Evolutionary conservation across 1,140 invertebrate species (phyloP), one percentile per base, ranked within the genome.

Genomic region (Mactra quadrangularis): DNA sequence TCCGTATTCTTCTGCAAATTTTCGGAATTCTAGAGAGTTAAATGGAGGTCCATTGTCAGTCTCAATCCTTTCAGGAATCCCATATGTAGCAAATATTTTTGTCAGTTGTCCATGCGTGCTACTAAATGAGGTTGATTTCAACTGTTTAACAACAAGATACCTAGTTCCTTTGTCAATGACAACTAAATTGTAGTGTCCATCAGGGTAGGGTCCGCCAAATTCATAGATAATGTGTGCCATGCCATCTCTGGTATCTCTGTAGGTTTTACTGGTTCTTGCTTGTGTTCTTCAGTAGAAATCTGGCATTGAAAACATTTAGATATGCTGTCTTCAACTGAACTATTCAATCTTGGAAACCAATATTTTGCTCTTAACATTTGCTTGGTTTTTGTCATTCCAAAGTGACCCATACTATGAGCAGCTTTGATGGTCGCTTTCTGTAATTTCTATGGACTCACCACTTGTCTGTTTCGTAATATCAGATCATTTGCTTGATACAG

Each of bases 111-210:
- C 74, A 31, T 68, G 75, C 9, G 84, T 59, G 4, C 22, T 41
- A 3, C 70, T 45, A n/a, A 66, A 59, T 33, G 76, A 76, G 38
- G 60, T 76, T 1, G 47, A 50, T 4, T 71, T 38, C 13, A 85
- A 31, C 53, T 76, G 53, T 22, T 86, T 66, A 45, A 89, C 88
- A 25, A 86, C 70, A 25, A 85, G 57, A 72, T 87, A 91, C 45
- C 86, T 53, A 35, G 87, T 89, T 33, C 87, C 89, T 52, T 90
- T 84, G 77, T 90, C 86, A 27, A 85, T 77, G 22, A 90, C 27
- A 29, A 90, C 90, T n/a, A 90, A 29, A 11, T 87, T 60, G 60
- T 90, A 87, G 27, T 89, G 45, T 19, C 83, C 84, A 31, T 38
- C 77, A 25, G 87, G 85, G 13, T 89, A 13, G 27, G 88, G 85